Percentiles rank a stretch among this genome's conserved stretches.
These are phyloP conservation scores for Novumbra hubbsi DNA, from an alignment of 2,797 vertebrate species.

Conservation along the genomic window DNA sequence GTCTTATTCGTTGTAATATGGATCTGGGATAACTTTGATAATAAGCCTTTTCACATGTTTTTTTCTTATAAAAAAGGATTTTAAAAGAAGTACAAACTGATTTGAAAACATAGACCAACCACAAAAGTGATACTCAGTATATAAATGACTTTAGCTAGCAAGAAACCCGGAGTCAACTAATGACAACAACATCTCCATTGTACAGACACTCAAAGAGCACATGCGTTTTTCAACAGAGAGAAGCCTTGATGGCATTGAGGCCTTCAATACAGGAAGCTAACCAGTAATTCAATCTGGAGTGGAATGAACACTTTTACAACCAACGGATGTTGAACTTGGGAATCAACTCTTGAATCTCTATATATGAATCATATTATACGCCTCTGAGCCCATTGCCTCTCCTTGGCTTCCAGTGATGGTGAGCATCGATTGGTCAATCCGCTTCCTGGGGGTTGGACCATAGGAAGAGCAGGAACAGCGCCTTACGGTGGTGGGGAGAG, in stretches of 20 bases:
- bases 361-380: constrained; percentile 50
- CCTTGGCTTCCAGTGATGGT: constrained; percentile 44
- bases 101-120: constrained; percentile 50
- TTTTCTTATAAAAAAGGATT: constrained; percentile 42
- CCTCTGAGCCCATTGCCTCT: constrained; percentile 61
- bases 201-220: constrained; percentile 67
- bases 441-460: constrained; percentile 36
- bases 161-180: constrained; percentile 49
- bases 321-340: constrained; percentile 43
- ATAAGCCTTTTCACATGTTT: constrained; percentile 59
- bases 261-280: constrained; percentile 64
- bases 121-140: constrained; percentile 54
- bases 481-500: constrained; percentile 46
- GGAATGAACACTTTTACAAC: constrained; percentile 64
- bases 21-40: constrained; percentile 45
- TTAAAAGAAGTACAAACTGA: constrained; percentile 44
- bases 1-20: constrained; percentile 59
- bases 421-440: constrained; percentile 28
- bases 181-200: constrained; percentile 60
- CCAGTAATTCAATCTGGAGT: constrained; percentile 61
- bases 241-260: constrained; percentile 68
- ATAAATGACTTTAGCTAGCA: constrained; percentile 60
- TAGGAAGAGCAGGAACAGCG: constrained; percentile 33
- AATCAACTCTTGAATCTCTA: constrained; percentile 50
- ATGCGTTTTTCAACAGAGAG: constrained; percentile 57